A percentile compares a stretch with the other conserved stretches of the same genome.
phyloP scores from a whole-genome alignment of 2,888 invertebrate genomes.

The Lagria hirta region DNA sequence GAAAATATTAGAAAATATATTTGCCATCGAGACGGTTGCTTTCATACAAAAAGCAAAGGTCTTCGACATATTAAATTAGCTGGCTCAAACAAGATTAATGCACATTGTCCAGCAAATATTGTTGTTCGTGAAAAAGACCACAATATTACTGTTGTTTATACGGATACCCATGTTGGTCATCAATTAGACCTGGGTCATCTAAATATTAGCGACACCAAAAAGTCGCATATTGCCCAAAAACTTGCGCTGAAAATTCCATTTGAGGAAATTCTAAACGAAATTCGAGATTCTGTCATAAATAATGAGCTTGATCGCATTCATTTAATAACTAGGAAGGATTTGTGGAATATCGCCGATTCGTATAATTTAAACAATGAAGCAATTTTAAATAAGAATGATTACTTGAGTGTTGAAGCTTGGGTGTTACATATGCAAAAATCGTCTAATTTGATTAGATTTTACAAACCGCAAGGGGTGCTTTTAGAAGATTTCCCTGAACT shows the following conservation, averaged over 20 bases:
- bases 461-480: no score
- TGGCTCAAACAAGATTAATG: conserved; percentile 3
- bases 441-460: no score
- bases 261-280: conserved; percentile 6
- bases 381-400: no score
- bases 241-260: conserved; percentile 12
- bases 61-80: no score
- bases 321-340: conserved; percentile 10
- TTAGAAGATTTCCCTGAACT: no score
- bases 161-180: conserved; percentile 18
- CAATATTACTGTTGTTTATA: conserved; percentile 2
- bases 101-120: neutral
- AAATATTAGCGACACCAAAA: conserved; percentile 1
- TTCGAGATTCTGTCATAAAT: conserved; percentile 4
- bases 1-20: no score
- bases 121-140: neutral
- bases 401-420: no score
- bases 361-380: no score
- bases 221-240: conserved; percentile 3
- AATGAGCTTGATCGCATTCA: conserved; percentile 9
- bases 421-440: no score
- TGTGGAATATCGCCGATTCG: no score
- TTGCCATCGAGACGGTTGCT: no score
- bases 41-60: no score
- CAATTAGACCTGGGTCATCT: conserved; percentile 13